Evolutionary conservation across 2,113 vertebrate genomes (phyloP).

Genomic region (Poicephalus meyeri): DNA sequence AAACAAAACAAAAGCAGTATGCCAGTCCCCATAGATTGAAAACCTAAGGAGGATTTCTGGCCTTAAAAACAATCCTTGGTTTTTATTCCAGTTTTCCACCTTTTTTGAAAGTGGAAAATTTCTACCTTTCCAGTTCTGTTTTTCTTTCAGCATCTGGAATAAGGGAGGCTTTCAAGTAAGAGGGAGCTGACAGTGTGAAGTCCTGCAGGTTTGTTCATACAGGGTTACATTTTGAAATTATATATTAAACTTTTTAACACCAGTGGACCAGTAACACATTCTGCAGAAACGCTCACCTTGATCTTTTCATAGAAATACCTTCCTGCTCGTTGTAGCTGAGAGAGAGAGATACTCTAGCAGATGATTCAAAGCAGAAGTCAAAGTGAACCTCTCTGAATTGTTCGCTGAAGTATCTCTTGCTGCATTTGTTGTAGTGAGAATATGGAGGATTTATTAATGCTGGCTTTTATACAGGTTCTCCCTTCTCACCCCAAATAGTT

Average conservation of each 20-base stretch:
- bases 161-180: background rate
- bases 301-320: background rate
- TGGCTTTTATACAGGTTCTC: background rate
- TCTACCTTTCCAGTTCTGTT: background rate
- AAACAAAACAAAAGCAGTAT: background rate
- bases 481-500: background rate
- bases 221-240: background rate
- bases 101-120: background rate
- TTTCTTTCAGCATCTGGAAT: background rate
- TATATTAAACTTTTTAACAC: background rate
- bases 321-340: background rate
- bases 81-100: background rate
- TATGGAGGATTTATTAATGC: background rate
- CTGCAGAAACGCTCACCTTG: background rate
- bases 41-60: background rate
- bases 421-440: background rate
- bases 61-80: rapidly evolving
- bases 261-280: background rate
- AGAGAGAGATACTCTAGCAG: background rate
- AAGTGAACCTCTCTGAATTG: background rate
- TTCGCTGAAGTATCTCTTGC: background rate
- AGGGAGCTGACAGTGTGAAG: background rate
- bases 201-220: background rate
- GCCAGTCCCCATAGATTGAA: background rate
- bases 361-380: background rate